Percentiles rank a stretch among this genome's conserved stretches.
phyloP scores from a whole-genome alignment of 1,140 invertebrate genomes.

The Uloborus diversus region DNA sequence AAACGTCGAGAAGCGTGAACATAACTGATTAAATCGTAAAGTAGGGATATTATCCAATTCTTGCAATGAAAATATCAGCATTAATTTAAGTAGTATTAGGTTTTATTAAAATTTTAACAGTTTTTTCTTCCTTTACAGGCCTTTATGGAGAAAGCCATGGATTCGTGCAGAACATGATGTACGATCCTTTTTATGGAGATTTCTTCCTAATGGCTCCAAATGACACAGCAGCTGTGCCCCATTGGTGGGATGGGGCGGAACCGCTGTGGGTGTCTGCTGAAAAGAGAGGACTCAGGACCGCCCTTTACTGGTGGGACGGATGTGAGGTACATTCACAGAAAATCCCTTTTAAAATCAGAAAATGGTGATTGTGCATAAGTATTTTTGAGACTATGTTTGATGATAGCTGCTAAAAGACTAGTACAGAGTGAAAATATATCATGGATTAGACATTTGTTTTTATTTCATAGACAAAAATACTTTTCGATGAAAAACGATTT shows the following conservation, averaged over 20 bases:
- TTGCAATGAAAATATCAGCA: too few relatives aligned
- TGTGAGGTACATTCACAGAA: slow-evolving; percentile 64
- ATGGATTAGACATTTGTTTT: not conserved
- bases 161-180: slow-evolving; percentile 64
- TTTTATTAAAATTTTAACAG: not conserved
- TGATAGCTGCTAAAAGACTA: not conserved
- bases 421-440: not conserved
- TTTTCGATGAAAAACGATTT: not conserved
- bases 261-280: slow-evolving; percentile 64
- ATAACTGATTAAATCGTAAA: too few relatives aligned
- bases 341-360: too few relatives aligned
- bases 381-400: not conserved
- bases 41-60: too few relatives aligned
- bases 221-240: slow-evolving; percentile 58
- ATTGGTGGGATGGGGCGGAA: slow-evolving; percentile 64
- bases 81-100: too few relatives aligned
- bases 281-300: slow-evolving; percentile 60
- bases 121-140: slow-evolving; percentile 57
- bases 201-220: slow-evolving; percentile 62
- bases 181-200: slow-evolving; percentile 60
- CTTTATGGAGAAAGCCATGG: slow-evolving; percentile 63
- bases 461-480: not conserved
- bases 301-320: slow-evolving; percentile 64
- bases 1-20: too few relatives aligned
- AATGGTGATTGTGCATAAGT: too few relatives aligned